phyloP scores from a whole-genome alignment of 1,140 invertebrate genomes.

The Propsilocerus akamusi region DNA sequence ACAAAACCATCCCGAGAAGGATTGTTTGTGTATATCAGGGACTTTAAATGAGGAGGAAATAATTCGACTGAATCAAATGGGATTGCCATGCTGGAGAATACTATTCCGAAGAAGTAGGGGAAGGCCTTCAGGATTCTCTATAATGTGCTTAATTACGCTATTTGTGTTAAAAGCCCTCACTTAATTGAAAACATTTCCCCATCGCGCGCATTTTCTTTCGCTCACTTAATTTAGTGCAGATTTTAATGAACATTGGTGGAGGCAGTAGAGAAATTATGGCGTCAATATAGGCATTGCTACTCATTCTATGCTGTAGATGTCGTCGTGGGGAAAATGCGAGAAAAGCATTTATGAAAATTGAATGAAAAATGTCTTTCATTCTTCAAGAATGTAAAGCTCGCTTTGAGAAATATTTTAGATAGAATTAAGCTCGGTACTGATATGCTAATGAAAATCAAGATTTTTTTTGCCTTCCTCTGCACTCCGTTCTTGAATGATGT shows the following conservation, averaged over 20 bases:
- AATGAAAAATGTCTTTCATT: constrained; percentile 3
- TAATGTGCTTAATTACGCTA: neutral
- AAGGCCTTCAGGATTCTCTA: too few relatives aligned
- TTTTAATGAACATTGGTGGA: neutral
- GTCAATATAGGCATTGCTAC: too few relatives aligned
- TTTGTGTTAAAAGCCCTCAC: neutral
- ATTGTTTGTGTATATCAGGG: too few relatives aligned
- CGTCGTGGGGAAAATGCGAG: neutral
- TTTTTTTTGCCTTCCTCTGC: neutral
- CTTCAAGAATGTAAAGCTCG: neutral
- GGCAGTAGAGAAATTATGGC: neutral
- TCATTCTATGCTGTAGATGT: too few relatives aligned
- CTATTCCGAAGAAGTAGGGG: too few relatives aligned
- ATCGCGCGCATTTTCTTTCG: neutral
- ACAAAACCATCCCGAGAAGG: too few relatives aligned
- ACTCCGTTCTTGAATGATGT: neutral
- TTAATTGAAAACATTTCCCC: neutral
- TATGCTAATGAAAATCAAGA: constrained; percentile 1
- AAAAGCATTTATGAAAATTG: neutral
- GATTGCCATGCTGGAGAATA: too few relatives aligned
- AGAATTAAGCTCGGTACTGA: neutral
- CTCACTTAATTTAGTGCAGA: neutral
- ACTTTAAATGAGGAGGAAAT: too few relatives aligned
- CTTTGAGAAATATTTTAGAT: neutral
- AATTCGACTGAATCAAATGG: too few relatives aligned